phyloP scores from a whole-genome alignment of 2,797 vertebrate species.

The Ptychobarbus kaznakovi region DNA sequence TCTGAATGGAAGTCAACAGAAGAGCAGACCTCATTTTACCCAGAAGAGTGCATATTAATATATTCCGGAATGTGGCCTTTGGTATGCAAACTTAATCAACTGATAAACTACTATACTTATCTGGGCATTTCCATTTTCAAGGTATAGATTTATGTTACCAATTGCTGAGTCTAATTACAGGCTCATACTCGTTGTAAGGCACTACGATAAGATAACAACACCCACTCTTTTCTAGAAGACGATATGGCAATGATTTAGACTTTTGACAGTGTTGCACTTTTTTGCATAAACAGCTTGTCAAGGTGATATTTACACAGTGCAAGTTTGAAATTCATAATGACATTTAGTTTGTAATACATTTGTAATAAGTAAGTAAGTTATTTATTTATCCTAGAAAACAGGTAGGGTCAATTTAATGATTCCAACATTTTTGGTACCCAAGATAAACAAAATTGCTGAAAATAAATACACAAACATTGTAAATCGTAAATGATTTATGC shows the following conservation, averaged over 20 bases:
- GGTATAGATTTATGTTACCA: constrained; percentile 64
- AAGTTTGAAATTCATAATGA: not conserved
- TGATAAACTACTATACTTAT: constrained; percentile 20
- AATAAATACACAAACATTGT: not conserved
- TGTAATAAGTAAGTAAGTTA: not conserved
- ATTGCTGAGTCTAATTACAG: constrained; percentile 69
- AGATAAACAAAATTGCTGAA: not conserved
- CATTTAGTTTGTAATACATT: not conserved
- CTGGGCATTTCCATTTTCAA: constrained; percentile 33
- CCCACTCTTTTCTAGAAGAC: constrained; percentile 5
- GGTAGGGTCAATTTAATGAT: not conserved
- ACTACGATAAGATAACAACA: constrained; percentile 53
- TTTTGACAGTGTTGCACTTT: not conserved
- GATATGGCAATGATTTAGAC: not conserved
- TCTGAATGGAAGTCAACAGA: constrained; percentile 6
- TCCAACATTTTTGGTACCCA: not conserved
- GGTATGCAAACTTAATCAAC: constrained; percentile 4
- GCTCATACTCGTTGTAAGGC: constrained; percentile 66
- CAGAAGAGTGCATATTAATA: not conserved
- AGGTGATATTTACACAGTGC: not conserved
- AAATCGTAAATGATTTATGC: not conserved
- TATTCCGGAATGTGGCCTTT: constrained; percentile 36
- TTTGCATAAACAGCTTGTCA: constrained; percentile 5
- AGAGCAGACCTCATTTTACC: constrained; percentile 17
- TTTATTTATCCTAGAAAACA: not conserved